A percentile compares a stretch with the other conserved stretches of the same genome.
These are phyloP conservation scores for Grantiella picta DNA, from an alignment of 2,113 vertebrate species.

Conservation along the genomic window DNA sequence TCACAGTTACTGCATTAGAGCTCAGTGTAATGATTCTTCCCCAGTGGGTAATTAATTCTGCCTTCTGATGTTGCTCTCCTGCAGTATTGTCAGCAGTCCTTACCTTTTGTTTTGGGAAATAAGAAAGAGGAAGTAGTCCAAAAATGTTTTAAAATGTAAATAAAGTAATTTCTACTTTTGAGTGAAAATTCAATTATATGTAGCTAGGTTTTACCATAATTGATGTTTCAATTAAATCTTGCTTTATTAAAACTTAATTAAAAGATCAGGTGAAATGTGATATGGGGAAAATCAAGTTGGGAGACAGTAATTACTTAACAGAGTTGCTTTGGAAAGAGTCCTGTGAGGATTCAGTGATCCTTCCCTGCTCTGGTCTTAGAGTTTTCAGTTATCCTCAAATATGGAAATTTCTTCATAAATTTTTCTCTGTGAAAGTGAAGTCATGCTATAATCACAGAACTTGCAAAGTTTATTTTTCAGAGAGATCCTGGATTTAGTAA, in stretches of 20 bases:
- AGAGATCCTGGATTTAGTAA: background rate
- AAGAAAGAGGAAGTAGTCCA: background rate
- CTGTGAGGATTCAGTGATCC: background rate
- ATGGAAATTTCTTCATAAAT: background rate
- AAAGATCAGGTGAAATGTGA: background rate
- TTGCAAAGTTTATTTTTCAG: background rate
- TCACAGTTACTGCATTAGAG: background rate
- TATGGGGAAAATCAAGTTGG: background rate
- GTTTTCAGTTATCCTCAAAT: background rate
- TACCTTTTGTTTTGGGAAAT: background rate
- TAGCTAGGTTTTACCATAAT: background rate
- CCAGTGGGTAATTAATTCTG: background rate
- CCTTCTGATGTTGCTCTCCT: background rate
- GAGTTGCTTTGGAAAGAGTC: background rate
- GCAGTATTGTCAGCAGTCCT: background rate
- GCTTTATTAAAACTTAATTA: conserved; percentile 25
- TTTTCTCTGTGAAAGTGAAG: background rate
- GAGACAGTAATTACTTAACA: background rate
- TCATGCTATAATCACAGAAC: background rate
- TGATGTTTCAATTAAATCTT: conserved; percentile 6
- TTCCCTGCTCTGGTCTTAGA: background rate
- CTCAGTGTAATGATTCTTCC: background rate
- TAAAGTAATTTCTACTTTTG: background rate
- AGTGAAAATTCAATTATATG: background rate
- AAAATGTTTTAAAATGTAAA: background rate